phyloP scores from a whole-genome alignment of 2,888 invertebrate species.

The Eupeodes luniger region DNA sequence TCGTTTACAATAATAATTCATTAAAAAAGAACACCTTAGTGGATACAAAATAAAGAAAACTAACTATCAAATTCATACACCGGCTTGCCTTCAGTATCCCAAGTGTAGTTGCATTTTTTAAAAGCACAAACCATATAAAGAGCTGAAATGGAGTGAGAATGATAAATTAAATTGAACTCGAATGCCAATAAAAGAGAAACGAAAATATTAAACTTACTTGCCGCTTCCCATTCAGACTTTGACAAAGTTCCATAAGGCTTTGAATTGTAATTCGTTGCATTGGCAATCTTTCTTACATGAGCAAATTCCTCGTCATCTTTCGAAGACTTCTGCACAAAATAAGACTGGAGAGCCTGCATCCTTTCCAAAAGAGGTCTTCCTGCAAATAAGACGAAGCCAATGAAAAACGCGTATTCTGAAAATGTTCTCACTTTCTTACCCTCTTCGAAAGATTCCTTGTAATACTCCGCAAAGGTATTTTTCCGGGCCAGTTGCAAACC shows the following conservation, averaged over 20 bases:
- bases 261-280: slow-evolving; percentile 81
- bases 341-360: slow-evolving; percentile 93
- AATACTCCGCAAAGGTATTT: slow-evolving; percentile 92
- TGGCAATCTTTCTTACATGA: slow-evolving; percentile 88
- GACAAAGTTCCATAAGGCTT: slow-evolving; percentile 92
- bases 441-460: slow-evolving; percentile 81
- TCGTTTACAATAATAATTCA: neutral
- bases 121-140: slow-evolving; percentile 94
- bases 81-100: slow-evolving; percentile 88
- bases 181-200: no score
- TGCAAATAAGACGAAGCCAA: slow-evolving; percentile 41
- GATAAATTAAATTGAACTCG: neutral
- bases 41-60: neutral
- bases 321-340: slow-evolving; percentile 87
- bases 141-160: slow-evolving; percentile 85
- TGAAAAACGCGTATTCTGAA: neutral
- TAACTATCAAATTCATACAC: slow-evolving; percentile 84
- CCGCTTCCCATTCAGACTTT: slow-evolving; percentile 96
- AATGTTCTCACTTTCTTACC: slow-evolving; percentile 71
- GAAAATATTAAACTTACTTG: slow-evolving; percentile 86
- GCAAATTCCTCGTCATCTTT: slow-evolving; percentile 87
- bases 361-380: slow-evolving; percentile 87
- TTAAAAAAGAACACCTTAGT: slow-evolving; percentile 19
- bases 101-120: slow-evolving; percentile 89
- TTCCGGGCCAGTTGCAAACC: slow-evolving; percentile 89